A percentile compares a stretch with the other conserved stretches of the same genome.
Conservation (phyloP, 1,140 invertebrate species). For the Bombus balteatus region DNA sequence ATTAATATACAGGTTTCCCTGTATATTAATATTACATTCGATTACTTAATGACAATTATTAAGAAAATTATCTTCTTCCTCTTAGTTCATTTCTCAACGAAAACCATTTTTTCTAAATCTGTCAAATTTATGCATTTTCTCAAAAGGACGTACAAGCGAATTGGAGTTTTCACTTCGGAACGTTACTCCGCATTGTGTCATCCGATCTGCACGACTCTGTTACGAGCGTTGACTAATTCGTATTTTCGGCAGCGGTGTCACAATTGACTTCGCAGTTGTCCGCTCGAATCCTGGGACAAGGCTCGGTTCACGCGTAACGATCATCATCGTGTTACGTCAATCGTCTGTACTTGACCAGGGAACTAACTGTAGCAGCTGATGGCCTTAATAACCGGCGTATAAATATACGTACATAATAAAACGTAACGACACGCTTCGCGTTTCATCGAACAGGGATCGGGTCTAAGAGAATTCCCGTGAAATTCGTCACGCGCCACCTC, state of each 20-base stretch:
- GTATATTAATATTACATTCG: too few species aligned
- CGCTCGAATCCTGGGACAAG: constrained; percentile 14
- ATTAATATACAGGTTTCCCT: too few species aligned
- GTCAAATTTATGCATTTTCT: too few species aligned
- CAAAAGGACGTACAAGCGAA: too few species aligned
- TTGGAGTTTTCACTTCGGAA: neutral
- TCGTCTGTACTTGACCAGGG: constrained; percentile 57
- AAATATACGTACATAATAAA: constrained; percentile 24
- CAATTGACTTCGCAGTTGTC: neutral
- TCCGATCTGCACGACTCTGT: neutral
- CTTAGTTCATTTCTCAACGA: accelerated
- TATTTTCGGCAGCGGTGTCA: constrained; percentile 27
- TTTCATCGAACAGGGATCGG: constrained; percentile 12
- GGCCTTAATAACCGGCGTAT: constrained; percentile 52
- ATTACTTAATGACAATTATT: too few species aligned
- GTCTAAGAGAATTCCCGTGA: neutral
- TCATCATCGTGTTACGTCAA: constrained; percentile 59
- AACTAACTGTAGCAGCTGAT: constrained; percentile 50
- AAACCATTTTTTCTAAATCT: too few species aligned
- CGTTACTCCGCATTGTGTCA: neutral
- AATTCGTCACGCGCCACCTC: constrained; percentile 14
- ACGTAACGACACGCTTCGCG: constrained; percentile 28
- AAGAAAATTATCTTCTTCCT: neutral
- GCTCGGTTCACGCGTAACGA: constrained; percentile 11
- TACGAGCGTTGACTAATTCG: neutral